Conservation (phyloP, 1,140 invertebrate genomes). For the Caenorhabditis latens region DNA sequence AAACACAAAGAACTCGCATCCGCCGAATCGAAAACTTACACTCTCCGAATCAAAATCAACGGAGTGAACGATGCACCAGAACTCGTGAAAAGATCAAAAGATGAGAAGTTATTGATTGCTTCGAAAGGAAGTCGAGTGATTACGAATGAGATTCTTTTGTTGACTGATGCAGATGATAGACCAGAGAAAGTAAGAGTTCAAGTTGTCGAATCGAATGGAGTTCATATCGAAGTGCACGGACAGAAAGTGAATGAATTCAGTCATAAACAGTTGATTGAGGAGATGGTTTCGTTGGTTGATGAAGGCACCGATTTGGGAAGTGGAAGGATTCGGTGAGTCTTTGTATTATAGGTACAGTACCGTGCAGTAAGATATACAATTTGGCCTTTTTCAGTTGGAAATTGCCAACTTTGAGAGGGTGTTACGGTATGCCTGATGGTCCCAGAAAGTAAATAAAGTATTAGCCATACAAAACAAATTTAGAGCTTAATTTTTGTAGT, state of each 20-base stretch:
- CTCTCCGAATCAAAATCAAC: constrained; percentile 64
- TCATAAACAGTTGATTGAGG: constrained; percentile 69
- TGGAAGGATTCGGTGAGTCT: constrained; percentile 50
- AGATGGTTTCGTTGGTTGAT: constrained; percentile 62
- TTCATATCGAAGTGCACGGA: constrained; percentile 56
- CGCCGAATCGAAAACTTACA: constrained; percentile 58
- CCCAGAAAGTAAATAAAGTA: no score
- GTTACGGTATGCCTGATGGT: no score
- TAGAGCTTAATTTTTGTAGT: no score
- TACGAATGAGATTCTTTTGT: constrained; percentile 62
- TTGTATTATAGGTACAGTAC: no score
- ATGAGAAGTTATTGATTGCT: constrained; percentile 66
- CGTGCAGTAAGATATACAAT: no score
- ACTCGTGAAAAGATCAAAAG: constrained; percentile 63
- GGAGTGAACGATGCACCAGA: constrained; percentile 71
- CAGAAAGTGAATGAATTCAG: constrained; percentile 67
- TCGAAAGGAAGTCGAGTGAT: constrained; percentile 65
- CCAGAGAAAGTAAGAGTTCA: constrained; percentile 66
- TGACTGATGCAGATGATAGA: constrained; percentile 70
- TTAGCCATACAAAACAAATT: no score
- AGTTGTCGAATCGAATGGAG: constrained; percentile 57
- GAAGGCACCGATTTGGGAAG: constrained; percentile 64
- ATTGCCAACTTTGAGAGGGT: no score
- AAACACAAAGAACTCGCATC: constrained; percentile 14
- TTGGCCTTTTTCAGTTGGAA: no score